These are phyloP conservation scores for Toxotes jaculatrix DNA, from an alignment of 2,113 vertebrate genomes.

Conservation along the genomic window DNA sequence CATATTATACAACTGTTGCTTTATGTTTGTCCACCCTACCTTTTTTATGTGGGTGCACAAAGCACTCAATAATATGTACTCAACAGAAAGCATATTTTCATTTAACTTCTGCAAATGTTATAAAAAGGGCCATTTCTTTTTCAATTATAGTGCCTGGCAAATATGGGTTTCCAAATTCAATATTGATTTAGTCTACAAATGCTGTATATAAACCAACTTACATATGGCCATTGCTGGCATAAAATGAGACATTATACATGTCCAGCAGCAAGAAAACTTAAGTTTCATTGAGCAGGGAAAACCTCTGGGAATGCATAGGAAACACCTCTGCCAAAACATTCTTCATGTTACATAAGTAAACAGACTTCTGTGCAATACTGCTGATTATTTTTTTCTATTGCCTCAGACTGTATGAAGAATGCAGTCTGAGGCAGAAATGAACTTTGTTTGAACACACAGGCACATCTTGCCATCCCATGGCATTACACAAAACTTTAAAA, in stretches of 20 bases:
- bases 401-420: slow-evolving; percentile 3
- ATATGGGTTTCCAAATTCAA: slow-evolving; percentile 13
- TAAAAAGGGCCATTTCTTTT: neutral
- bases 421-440: too few relatives aligned
- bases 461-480: neutral
- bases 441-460: neutral
- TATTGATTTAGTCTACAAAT: slow-evolving; percentile 10
- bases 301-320: slow-evolving; percentile 16
- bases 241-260: neutral
- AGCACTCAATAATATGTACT: neutral
- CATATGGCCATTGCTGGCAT: slow-evolving; percentile 7
- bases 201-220: neutral
- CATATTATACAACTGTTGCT: neutral
- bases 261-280: neutral
- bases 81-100: neutral
- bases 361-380: neutral
- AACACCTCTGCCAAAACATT: slow-evolving; percentile 20
- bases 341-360: slow-evolving; percentile 25
- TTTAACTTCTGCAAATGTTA: neutral
- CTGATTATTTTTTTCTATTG: slow-evolving; percentile 2
- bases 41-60: neutral
- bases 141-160: neutral
- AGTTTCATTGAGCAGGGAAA: slow-evolving; percentile 3
- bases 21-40: neutral
- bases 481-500: neutral